Evolutionary conservation across 2,797 vertebrate species (phyloP).

Genomic region (Phaenicophaeus curvirostris): DNA sequence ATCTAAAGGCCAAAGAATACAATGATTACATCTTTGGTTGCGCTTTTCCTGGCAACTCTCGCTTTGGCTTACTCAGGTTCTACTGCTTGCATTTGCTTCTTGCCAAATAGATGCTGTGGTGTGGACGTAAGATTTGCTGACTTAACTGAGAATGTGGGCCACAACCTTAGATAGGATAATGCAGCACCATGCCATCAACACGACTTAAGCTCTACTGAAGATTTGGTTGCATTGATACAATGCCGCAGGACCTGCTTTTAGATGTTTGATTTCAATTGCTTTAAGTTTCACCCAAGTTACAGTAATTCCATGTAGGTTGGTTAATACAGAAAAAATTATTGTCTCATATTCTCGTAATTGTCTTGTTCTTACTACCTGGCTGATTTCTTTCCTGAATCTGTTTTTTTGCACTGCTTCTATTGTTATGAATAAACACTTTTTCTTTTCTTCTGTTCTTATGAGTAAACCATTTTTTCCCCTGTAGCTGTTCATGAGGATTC

Average conservation of each 20-base stretch:
- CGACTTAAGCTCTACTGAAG: background rate
- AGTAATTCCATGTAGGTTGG: background rate
- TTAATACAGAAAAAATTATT: background rate
- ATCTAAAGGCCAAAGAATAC: background rate
- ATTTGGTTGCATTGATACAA: background rate
- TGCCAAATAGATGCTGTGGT: background rate
- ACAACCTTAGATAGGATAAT: background rate
- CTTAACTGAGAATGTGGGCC: background rate
- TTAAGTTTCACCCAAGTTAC: background rate
- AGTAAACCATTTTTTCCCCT: conserved; percentile 55
- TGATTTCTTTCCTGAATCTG: background rate
- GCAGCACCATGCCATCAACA: background rate
- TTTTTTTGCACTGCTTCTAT: background rate
- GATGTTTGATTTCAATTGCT: background rate
- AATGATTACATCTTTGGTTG: background rate
- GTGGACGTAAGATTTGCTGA: background rate
- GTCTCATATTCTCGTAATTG: background rate
- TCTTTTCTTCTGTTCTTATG: background rate
- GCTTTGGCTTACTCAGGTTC: background rate
- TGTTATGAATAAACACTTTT: conserved; percentile 16
- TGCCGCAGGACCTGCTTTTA: background rate
- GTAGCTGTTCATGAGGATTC: conserved; percentile 79
- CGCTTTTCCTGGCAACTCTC: background rate
- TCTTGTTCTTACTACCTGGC: background rate
- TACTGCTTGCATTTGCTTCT: background rate